These are phyloP conservation scores for Sphaeramia orbicularis DNA, from an alignment of 2,797 vertebrate species.

Conservation along the genomic window DNA sequence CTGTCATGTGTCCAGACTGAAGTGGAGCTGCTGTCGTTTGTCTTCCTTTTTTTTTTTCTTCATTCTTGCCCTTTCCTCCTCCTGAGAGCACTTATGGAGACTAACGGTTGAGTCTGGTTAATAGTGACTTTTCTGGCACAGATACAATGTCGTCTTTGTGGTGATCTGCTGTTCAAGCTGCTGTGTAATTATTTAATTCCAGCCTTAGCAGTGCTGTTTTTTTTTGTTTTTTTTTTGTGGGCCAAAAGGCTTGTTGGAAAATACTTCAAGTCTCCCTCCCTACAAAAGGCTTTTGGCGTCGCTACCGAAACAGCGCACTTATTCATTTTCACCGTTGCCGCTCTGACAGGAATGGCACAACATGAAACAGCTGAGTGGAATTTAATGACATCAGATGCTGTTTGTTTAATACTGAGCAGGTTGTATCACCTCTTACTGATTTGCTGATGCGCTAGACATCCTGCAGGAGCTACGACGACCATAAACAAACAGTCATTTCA, in stretches of 20 bases:
- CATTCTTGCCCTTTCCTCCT: conserved; percentile 50
- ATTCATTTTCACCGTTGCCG: conserved; percentile 30
- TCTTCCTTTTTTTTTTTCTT: conserved; percentile 28
- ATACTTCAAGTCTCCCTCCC: conserved; percentile 42
- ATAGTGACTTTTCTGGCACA: conserved; percentile 68
- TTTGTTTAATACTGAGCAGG: conserved; percentile 21
- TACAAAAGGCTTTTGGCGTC: conserved; percentile 45
- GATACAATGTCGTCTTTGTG: conserved; percentile 72
- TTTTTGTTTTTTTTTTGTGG: no score
- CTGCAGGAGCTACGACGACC: conserved; percentile 3
- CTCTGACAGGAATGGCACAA: conserved; percentile 25
- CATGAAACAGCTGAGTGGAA: conserved; percentile 3
- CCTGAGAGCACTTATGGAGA: conserved; percentile 64
- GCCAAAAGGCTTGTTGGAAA: conserved; percentile 50
- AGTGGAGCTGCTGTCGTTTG: no score
- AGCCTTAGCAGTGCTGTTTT: conserved; percentile 44
- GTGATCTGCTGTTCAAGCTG: conserved; percentile 59
- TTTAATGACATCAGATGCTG: conserved; percentile 29
- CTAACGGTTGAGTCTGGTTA: conserved; percentile 68
- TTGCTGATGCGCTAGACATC: conserved; percentile 18
- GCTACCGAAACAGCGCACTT: conserved; percentile 12
- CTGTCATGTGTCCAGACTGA: no score
- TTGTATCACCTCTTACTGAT: conserved; percentile 23
- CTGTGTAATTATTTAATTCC: conserved; percentile 76
- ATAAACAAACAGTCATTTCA: conserved; percentile 12